Evolutionary conservation across 2,888 invertebrate species (phyloP).

Genomic region (Drosophila fungiperda): DNA sequence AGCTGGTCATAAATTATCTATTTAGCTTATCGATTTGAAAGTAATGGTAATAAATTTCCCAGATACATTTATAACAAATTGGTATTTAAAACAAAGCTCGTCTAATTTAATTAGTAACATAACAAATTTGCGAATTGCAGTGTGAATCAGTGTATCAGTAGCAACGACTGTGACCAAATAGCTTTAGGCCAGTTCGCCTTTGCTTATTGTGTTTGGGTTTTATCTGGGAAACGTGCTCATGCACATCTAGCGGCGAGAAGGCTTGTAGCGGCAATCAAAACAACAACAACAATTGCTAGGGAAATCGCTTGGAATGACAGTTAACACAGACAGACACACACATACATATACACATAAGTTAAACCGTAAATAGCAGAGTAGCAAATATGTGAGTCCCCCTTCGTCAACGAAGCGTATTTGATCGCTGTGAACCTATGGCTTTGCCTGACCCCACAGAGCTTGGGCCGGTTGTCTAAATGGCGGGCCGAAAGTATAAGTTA

Average conservation of each 20-base stretch:
- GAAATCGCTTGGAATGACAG: constrained; percentile 21
- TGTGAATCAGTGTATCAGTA: constrained; percentile 18
- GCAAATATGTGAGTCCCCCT: neutral
- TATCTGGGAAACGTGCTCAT: constrained; percentile 51
- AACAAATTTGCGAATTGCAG: neutral
- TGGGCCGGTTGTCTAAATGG: constrained; percentile 37
- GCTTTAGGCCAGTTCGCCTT: neutral
- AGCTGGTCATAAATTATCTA: neutral
- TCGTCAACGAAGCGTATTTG: constrained; percentile 24
- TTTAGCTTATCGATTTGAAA: neutral
- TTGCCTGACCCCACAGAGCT: constrained; percentile 36
- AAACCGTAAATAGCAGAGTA: neutral
- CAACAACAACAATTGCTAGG: constrained; percentile 30
- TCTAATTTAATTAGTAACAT: constrained; percentile 1
- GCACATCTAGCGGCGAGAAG: constrained; percentile 27
- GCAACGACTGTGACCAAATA: constrained; percentile 9
- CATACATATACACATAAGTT: neutral
- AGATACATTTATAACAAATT: neutral
- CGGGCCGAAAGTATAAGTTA: constrained; percentile 30
- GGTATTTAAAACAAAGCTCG: neutral
- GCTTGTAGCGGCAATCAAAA: constrained; percentile 13
- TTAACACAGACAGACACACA: constrained; percentile 6
- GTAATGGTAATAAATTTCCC: neutral
- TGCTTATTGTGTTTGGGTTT: constrained; percentile 16
- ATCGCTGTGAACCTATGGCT: constrained; percentile 29